Evolutionary conservation across 2,888 invertebrate species (phyloP).

Genomic region (Xylota segnis): DNA sequence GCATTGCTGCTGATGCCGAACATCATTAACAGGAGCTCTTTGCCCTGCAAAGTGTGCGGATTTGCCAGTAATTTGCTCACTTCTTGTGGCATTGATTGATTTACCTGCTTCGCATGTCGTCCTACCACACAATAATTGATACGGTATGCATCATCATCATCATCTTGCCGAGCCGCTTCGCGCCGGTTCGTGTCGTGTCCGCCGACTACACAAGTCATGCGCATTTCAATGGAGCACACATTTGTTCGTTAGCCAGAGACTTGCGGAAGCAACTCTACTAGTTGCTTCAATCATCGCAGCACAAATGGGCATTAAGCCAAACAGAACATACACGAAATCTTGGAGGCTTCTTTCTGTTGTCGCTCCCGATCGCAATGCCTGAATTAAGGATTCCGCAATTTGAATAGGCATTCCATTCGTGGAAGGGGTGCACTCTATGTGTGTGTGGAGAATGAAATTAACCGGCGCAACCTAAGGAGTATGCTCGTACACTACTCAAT

Average conservation of each 20-base stretch:
- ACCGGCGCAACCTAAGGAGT: constrained; percentile 53
- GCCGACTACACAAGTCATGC: constrained; percentile 23
- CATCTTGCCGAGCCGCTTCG: constrained; percentile 39
- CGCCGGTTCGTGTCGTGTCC: constrained; percentile 47
- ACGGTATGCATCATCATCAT: constrained; percentile 75
- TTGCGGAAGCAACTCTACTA: constrained; percentile 66
- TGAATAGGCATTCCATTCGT: constrained; percentile 72
- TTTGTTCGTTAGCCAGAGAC: constrained; percentile 66
- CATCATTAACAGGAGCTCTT: constrained; percentile 74
- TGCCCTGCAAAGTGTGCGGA: constrained; percentile 70
- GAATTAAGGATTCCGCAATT: constrained; percentile 72
- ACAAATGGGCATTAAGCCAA: constrained; percentile 69
- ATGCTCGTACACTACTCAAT: constrained; percentile 57
- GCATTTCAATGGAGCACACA: constrained; percentile 64
- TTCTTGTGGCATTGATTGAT: constrained; percentile 76
- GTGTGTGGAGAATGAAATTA: constrained; percentile 70
- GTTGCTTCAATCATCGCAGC: constrained; percentile 61
- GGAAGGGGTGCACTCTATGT: constrained; percentile 32
- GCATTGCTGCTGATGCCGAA: constrained; percentile 37
- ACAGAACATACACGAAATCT: constrained; percentile 55
- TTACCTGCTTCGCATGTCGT: constrained; percentile 70
- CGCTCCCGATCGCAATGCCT: constrained; percentile 58
- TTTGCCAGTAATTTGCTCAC: constrained; percentile 77
- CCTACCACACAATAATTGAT: constrained; percentile 70
- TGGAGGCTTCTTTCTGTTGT: constrained; percentile 46